A percentile compares a stretch with the other conserved stretches of the same genome.
Conservation (phyloP, 2,113 vertebrate genomes). For the Tenebrosternarchus preto region DNA sequence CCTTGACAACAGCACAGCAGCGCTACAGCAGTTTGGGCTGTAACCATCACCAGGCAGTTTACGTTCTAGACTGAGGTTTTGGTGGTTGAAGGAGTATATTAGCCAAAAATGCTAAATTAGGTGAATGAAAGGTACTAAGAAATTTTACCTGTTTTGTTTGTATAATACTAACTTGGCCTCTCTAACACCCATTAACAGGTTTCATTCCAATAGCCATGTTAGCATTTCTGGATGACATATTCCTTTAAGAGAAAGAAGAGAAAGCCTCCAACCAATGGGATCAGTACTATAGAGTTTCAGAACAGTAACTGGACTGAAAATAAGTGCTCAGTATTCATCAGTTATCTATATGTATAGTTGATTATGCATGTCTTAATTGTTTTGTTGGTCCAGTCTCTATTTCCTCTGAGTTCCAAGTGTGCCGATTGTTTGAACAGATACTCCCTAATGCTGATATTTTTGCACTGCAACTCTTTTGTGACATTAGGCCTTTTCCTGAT, state of each 20-base stretch:
- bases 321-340: background rate
- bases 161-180: too few relatives aligned
- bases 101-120: conserved; percentile 1
- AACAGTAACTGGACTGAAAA: too few relatives aligned
- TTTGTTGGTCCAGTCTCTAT: background rate
- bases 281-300: background rate
- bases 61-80: conserved; percentile 7
- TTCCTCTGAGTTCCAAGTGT: background rate
- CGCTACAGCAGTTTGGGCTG: conserved; percentile 24
- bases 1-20: conserved; percentile 15
- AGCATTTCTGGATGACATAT: conserved; percentile 15
- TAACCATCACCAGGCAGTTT: conserved; percentile 47
- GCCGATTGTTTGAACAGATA: background rate
- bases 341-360: background rate
- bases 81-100: background rate
- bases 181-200: background rate
- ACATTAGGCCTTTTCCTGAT: background rate
- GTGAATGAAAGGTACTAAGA: too few relatives aligned
- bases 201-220: background rate
- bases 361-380: conserved; percentile 11
- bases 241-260: conserved; percentile 7
- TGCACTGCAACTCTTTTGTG: background rate
- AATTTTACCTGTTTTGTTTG: too few relatives aligned
- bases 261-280: background rate
- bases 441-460: background rate